These are phyloP conservation scores for Cladopsammia gracilis DNA, from an alignment of 64 coral and sea anemone species.

Conservation along the genomic window DNA sequence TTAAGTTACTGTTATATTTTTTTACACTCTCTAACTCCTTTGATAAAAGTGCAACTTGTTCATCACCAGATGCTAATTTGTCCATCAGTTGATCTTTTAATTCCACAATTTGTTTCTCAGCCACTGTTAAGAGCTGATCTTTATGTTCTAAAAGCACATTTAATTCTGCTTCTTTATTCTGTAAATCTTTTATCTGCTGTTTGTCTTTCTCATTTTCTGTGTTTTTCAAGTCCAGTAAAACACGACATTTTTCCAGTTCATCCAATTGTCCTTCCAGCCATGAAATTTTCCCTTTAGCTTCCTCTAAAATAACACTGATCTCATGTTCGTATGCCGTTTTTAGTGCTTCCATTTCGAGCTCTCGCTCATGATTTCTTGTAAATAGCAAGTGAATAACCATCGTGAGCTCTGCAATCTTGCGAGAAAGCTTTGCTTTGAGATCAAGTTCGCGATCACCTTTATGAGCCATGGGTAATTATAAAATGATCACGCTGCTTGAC, in stretches of 20 bases:
- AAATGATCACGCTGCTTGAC: background rate
- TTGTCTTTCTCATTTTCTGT: conserved; percentile 86
- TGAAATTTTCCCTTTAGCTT: conserved; percentile 84
- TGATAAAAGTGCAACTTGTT: conserved; percentile 62
- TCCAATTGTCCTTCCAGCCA: conserved; percentile 96
- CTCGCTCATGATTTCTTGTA: conserved; percentile 97
- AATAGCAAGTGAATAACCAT: conserved; percentile 97
- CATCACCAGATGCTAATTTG: conserved; percentile 52
- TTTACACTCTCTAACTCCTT: conserved; percentile 79
- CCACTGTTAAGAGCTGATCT: conserved; percentile 66
- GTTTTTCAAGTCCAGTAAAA: conserved; percentile 86
- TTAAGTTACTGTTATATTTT: conserved; percentile 71
- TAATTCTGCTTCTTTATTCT: conserved; percentile 74
- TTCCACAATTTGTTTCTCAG: conserved; percentile 82
- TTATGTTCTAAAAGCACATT: conserved; percentile 63
- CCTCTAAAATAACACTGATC: conserved; percentile 70
- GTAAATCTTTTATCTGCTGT: conserved; percentile 66
- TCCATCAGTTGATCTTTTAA: conserved; percentile 68
- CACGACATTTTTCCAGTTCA: conserved; percentile 88
- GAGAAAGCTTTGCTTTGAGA: conserved; percentile 88
- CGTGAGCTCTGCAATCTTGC: conserved; percentile 94
- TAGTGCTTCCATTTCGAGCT: conserved; percentile 86
- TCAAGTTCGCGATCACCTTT: conserved; percentile 8
- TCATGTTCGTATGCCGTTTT: conserved; percentile 94
- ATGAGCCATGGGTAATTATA: conserved; percentile 14